Conservation (phyloP, 2,888 invertebrate species). For the Celastrina argiolus region DNA sequence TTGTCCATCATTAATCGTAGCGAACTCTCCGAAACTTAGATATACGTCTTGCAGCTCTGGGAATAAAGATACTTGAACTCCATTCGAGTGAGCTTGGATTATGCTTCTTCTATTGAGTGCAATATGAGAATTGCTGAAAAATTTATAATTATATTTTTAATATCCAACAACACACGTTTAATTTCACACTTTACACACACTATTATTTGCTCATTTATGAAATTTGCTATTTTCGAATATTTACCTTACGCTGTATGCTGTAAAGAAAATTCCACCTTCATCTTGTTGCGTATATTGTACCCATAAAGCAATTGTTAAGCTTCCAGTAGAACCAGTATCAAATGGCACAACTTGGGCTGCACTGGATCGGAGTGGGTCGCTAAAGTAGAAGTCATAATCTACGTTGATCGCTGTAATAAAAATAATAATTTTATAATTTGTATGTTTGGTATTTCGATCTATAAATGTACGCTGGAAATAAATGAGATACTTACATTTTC, state of each 20-base stretch:
- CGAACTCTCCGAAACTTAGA: slow-evolving; percentile 92
- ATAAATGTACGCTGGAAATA: slow-evolving; percentile 14
- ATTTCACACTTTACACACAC: too few species aligned
- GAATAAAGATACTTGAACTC: slow-evolving; percentile 94
- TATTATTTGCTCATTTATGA: neutral
- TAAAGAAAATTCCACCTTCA: slow-evolving; percentile 95
- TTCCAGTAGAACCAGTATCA: slow-evolving; percentile 84
- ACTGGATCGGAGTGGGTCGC: slow-evolving; percentile 92
- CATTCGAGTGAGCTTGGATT: slow-evolving; percentile 94
- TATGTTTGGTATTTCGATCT: neutral
- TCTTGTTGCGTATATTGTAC: slow-evolving; percentile 95
- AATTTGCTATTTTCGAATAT: slow-evolving; percentile 16
- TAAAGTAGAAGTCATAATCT: slow-evolving; percentile 98
- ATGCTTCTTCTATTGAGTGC: slow-evolving; percentile 87
- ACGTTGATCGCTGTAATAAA: slow-evolving; percentile 89
- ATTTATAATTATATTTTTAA: slow-evolving; percentile 3
- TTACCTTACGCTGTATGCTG: slow-evolving; percentile 92
- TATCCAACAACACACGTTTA: neutral
- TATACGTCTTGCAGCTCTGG: slow-evolving; percentile 92
- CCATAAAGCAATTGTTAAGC: slow-evolving; percentile 96
- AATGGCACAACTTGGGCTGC: slow-evolving; percentile 96
- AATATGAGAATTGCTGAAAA: slow-evolving; percentile 85
- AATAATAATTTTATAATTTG: neutral
- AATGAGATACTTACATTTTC: slow-evolving; percentile 85
- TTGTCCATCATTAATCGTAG: slow-evolving; percentile 95